phyloP scores from a whole-genome alignment of 2,888 invertebrate genomes.

The Micropterix aruncella region DNA sequence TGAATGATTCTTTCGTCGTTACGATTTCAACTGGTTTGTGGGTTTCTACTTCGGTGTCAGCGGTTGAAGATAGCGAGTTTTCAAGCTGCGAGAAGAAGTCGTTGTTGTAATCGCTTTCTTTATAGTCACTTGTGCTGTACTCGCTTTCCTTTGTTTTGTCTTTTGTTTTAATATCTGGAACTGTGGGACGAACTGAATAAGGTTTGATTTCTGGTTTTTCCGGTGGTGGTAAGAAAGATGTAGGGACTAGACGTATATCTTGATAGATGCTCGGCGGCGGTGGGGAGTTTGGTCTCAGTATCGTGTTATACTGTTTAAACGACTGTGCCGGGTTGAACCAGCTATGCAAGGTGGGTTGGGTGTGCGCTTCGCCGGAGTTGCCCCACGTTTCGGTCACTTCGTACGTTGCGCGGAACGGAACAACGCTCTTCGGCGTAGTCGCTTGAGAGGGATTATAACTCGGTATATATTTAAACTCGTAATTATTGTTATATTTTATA shows the following conservation, averaged over 20 bases:
- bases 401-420: slow-evolving; percentile 22
- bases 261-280: slow-evolving; percentile 1
- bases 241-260: slow-evolving; percentile 5
- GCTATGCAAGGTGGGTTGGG: slow-evolving; percentile 23
- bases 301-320: slow-evolving; percentile 13
- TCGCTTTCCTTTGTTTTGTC: slow-evolving; percentile 6
- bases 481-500: slow-evolving; percentile 3
- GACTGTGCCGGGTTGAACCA: slow-evolving; percentile 26
- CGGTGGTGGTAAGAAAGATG: slow-evolving; percentile 7
- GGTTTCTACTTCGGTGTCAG: slow-evolving; percentile 20
- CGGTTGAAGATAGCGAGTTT: slow-evolving; percentile 7
- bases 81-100: slow-evolving; percentile 8
- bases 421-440: slow-evolving; percentile 15
- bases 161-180: slow-evolving; percentile 12
- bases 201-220: neutral
- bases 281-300: neutral
- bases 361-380: slow-evolving; percentile 19
- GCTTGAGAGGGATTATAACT: slow-evolving; percentile 15
- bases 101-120: slow-evolving; percentile 9
- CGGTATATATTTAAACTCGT: slow-evolving; percentile 5
- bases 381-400: slow-evolving; percentile 31
- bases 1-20: slow-evolving; percentile 22
- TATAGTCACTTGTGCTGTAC: slow-evolving; percentile 9
- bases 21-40: slow-evolving; percentile 30
- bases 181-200: neutral